Base-by-base conservation (phyloP, 2,797 vertebrate genomes). In the Trematomus bernacchii region DNA sequence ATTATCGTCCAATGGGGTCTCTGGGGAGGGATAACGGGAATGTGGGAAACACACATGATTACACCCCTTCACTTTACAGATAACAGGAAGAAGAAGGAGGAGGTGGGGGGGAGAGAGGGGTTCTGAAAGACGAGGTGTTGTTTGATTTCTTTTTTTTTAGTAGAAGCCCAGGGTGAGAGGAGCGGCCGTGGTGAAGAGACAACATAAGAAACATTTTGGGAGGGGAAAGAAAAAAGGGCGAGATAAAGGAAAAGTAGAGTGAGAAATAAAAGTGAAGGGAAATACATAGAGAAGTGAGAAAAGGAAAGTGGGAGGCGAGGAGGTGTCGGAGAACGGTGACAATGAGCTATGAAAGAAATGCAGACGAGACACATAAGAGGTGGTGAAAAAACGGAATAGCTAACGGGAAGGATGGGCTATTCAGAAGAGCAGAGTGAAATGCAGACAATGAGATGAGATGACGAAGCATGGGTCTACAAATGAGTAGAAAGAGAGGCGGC, bases 11-110 rank as follows among this genome's bases (percentile, higher is more conserved):
- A 87, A 82, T 73, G 72, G 59, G 44, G 73, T 87, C 87, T 87
- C 87, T 65, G 61, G 85, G 87, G 91, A 91, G 80, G 77, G 82
- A 87, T 91, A 91, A 92, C 59, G 73, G 86, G 75, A 85, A 88
- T 85, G 87, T 87, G 87, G 86, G 85, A 90, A 94, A 92, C 90
- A 93, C 93, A 94, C 90, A 92, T 85, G 86, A 91, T 92, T 91
- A 90, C 86, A 89, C 84, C 87, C 77, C 77, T 88, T 80, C 50
- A 63, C 83, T 89, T 90, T 91, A 84, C 76, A 82, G 80, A 91
- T 89, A 92, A 88, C 87, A 89, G 82, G 84, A 79, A 54, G 80
- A 76, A 79, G 59, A 71, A 74, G 80, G 57, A 71, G 76, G 70
- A 52, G 69, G 68, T 58, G 74, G 15, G 60, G 58, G 5, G 65